phyloP scores from a whole-genome alignment of 2,113 vertebrate species.

The Urocynchramus pylzowi region DNA sequence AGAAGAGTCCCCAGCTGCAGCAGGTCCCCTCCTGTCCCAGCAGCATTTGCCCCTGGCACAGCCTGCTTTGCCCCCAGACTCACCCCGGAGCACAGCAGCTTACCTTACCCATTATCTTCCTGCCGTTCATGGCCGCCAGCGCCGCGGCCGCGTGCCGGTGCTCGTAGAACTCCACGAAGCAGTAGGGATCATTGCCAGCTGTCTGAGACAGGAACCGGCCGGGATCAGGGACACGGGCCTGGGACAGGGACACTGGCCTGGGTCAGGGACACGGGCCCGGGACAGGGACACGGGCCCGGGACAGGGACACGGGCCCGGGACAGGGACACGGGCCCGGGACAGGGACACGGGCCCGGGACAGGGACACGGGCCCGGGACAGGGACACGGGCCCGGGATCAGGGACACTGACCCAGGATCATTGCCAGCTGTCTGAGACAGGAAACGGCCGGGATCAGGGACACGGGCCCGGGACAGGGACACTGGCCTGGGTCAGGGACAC shows the following conservation, averaged over 20 bases:
- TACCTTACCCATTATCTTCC: slow-evolving; percentile 99
- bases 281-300: neutral
- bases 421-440: slow-evolving; percentile 83
- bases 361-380: no score
- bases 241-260: no score
- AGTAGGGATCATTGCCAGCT: slow-evolving; percentile 96
- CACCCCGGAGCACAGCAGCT: slow-evolving; percentile 83
- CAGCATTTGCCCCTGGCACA: neutral
- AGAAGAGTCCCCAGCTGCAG: neutral
- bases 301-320: no score
- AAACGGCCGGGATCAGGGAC: no score
- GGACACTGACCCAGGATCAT: slow-evolving; percentile 64
- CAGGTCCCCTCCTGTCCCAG: neutral
- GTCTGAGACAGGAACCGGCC: slow-evolving; percentile 73
- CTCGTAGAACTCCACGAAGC: slow-evolving; percentile 98
- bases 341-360: no score
- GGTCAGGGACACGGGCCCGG: no score
- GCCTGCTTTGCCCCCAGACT: slow-evolving; percentile 53
- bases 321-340: no score
- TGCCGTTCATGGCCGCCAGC: slow-evolving; percentile 96
- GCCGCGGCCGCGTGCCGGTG: slow-evolving; percentile 96
- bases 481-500: no score
- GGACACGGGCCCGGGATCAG: no score
- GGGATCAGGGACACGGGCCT: no score
- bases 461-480: no score